Evolutionary conservation across 2,113 vertebrate species (phyloP).

Genomic region (Zapornia atra): DNA sequence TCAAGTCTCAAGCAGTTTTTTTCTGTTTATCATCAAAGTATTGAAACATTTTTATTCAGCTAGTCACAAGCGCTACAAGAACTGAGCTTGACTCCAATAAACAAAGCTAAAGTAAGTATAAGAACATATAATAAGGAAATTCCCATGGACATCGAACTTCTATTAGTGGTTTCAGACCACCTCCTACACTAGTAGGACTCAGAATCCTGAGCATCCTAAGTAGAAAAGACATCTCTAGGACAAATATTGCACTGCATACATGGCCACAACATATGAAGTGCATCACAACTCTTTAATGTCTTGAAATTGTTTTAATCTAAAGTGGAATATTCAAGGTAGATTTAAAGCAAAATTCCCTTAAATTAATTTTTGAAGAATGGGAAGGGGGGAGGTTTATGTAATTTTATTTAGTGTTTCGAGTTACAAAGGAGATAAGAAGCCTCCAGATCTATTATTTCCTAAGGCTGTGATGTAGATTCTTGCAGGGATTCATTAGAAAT

Average conservation of each 20-base stretch:
- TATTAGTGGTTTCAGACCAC: background rate
- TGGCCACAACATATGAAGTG: background rate
- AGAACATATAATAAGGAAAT: background rate
- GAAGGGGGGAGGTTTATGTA: rapidly evolving
- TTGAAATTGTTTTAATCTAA: background rate
- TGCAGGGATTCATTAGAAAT: background rate
- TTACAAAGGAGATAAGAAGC: background rate
- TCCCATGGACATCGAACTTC: background rate
- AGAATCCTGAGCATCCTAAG: background rate
- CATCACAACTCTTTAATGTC: background rate
- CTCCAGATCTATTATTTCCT: background rate
- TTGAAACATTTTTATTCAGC: background rate
- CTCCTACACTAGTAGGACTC: background rate
- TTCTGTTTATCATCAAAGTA: background rate
- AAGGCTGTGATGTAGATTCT: background rate
- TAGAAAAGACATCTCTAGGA: background rate
- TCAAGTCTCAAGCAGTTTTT: background rate
- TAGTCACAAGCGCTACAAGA: background rate
- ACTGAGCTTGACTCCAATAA: background rate
- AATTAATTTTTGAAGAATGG: too few relatives aligned
- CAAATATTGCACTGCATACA: background rate
- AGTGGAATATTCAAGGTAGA: background rate
- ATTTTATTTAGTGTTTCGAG: background rate
- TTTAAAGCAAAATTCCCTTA: background rate
- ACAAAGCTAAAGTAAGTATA: background rate